Percentiles rank a stretch among this genome's conserved stretches.
phyloP scores from a whole-genome alignment of 2,888 invertebrate species.

The Thymelicus lineola region DNA sequence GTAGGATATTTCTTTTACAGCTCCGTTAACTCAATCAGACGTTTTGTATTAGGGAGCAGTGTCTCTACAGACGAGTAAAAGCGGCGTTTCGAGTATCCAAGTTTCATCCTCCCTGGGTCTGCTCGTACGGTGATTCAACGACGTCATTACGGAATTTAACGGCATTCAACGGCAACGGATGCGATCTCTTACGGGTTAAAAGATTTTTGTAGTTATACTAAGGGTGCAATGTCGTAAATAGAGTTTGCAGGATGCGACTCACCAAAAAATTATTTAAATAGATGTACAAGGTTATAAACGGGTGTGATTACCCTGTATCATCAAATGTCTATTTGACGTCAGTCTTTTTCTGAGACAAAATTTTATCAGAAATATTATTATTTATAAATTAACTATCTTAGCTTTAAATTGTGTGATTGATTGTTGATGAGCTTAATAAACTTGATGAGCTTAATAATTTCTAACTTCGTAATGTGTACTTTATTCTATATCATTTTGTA shows the following conservation, averaged over 20 bases:
- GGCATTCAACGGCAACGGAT: not conserved
- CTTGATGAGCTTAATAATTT: not conserved
- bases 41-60: slow-evolving; percentile 57
- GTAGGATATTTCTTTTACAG: slow-evolving; percentile 53
- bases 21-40: slow-evolving; percentile 65
- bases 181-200: not conserved
- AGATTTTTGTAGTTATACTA: not conserved
- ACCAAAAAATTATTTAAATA: too few species aligned
- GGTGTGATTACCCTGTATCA: too few species aligned
- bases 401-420: slow-evolving; percentile 1
- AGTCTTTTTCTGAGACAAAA: too few species aligned
- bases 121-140: not conserved
- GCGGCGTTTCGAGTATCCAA: not conserved
- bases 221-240: too few species aligned
- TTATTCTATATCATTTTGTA: not conserved
- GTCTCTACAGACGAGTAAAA: slow-evolving; percentile 26
- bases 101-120: not conserved
- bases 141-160: too few species aligned
- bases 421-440: not conserved
- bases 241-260: too few species aligned
- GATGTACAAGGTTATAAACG: too few species aligned
- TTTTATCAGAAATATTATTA: too few species aligned
- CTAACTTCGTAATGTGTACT: not conserved
- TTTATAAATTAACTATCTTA: not conserved
- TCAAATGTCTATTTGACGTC: too few species aligned